Percentiles rank a stretch among this genome's conserved stretches.
phyloP scores from a whole-genome alignment of 2,888 invertebrate genomes.

The Isoperla grammatica region DNA sequence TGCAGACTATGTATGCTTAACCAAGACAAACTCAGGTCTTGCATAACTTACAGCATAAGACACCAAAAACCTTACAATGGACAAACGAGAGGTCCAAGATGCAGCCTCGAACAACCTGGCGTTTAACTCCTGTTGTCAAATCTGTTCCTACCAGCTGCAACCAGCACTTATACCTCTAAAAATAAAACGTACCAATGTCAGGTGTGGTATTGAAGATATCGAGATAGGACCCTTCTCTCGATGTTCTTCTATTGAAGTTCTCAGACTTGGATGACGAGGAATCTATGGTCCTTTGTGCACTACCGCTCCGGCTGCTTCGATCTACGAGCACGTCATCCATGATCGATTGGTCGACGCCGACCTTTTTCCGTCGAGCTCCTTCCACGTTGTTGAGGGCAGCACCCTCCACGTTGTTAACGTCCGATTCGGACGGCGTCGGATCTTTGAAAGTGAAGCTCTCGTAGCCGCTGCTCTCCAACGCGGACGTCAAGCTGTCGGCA shows the following conservation, averaged over 20 bases:
- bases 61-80: no score
- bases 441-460: conserved; percentile 56
- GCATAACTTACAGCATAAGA: no score
- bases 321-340: neutral
- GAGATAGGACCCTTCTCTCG: conserved; percentile 29
- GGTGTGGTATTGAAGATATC: conserved; percentile 41
- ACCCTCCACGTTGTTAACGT: neutral
- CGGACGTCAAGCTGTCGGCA: conserved; percentile 57
- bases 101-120: no score
- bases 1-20: no score
- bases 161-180: no score
- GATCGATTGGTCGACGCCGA: neutral
- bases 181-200: conserved; percentile 39
- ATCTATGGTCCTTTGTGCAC: conserved; percentile 1
- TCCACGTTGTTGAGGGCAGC: no score
- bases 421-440: conserved; percentile 29
- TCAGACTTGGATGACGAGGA: neutral
- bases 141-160: no score
- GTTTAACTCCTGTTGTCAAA: no score
- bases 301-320: conserved; percentile 12
- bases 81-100: no score
- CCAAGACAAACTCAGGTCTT: no score
- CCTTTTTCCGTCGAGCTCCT: no score
- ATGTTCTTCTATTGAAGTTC: conserved; percentile 3
- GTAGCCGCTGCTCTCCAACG: conserved; percentile 73